These are phyloP conservation scores for Apteryx owenii DNA, from an alignment of 2,113 vertebrate species.

Conservation along the genomic window DNA sequence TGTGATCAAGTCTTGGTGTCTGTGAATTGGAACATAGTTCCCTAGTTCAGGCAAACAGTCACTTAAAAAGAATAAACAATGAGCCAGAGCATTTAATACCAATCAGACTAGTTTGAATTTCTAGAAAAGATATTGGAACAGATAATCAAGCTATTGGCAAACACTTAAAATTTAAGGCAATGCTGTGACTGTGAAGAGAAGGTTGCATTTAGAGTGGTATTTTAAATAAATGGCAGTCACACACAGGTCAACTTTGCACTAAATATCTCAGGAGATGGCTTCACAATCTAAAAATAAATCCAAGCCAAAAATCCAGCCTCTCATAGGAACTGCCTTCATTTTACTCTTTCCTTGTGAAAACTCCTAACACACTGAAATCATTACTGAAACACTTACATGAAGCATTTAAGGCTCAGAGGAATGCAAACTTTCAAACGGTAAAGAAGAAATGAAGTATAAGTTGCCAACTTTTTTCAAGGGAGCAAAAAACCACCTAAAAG, in stretches of 20 bases:
- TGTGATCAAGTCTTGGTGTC: not conserved
- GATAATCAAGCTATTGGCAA: not conserved
- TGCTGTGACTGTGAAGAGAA: not conserved
- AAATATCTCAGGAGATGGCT: not conserved
- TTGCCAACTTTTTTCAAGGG: not conserved
- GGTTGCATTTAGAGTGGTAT: not conserved
- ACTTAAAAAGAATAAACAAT: not conserved
- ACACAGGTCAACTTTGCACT: not conserved
- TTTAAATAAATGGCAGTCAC: conserved; percentile 37
- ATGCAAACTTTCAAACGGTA: not conserved
- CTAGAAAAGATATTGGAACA: not conserved
- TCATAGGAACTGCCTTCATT: conserved; percentile 33
- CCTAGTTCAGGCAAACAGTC: not conserved
- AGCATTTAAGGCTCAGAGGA: not conserved
- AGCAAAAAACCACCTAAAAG: not conserved
- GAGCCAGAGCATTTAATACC: not conserved
- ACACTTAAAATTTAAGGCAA: not conserved
- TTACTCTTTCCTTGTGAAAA: conserved; percentile 11
- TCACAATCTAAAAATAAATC: not conserved
- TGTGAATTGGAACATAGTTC: not conserved
- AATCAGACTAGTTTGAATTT: not conserved
- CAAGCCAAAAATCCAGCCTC: not conserved
- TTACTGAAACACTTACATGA: not conserved
- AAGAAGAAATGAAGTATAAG: not conserved
- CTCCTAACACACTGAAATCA: not conserved